Conservation (phyloP, 2,888 invertebrate genomes). For the Rugalucina vietnamica region DNA sequence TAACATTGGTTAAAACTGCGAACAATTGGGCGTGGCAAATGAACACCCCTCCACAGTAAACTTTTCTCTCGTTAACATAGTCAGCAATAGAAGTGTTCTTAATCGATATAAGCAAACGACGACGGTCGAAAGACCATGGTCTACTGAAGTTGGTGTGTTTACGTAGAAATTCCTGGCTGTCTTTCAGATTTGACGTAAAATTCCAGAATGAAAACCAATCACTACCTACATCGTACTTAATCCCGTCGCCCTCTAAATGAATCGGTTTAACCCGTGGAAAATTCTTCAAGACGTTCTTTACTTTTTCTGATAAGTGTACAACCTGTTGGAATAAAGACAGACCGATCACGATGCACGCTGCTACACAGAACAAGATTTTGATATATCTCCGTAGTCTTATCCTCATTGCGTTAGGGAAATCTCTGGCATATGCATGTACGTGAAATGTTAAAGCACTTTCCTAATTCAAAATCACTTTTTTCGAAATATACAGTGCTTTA, state of each 20-base stretch:
- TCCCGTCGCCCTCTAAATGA: neutral
- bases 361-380: neutral
- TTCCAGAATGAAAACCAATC: neutral
- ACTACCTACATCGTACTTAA: neutral
- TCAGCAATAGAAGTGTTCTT: neutral
- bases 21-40: constrained; percentile 51
- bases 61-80: neutral
- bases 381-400: neutral
- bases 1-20: constrained; percentile 57
- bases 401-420: too few species aligned
- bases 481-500: too few species aligned
- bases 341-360: neutral
- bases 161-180: neutral
- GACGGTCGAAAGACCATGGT: neutral
- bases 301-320: neutral
- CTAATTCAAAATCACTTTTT: too few species aligned
- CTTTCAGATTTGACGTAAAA: neutral
- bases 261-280: neutral
- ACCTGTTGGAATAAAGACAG: neutral
- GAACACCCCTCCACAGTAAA: constrained; percentile 59
- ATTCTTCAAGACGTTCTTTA: neutral
- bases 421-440: too few species aligned
- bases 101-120: neutral
- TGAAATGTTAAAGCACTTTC: too few species aligned
- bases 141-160: neutral